Percentiles rank a stretch among this genome's conserved stretches.
phyloP scores from a whole-genome alignment of 2,113 vertebrate species.

The Vanacampus margaritifer region DNA sequence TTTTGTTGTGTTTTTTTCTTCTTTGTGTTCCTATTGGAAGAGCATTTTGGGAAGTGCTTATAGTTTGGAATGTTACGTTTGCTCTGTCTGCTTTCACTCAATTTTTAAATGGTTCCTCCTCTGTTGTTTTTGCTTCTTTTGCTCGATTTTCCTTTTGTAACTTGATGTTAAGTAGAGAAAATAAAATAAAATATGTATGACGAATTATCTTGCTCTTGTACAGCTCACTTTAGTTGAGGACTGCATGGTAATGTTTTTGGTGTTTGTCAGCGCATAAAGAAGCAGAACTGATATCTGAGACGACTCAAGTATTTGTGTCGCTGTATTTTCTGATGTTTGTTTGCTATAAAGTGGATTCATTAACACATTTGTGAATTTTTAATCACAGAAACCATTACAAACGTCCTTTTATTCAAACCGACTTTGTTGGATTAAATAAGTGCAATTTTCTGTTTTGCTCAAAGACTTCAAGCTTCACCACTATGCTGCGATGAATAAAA shows the following conservation, averaged over 20 bases:
- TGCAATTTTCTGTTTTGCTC: no score
- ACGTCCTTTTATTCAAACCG: no score
- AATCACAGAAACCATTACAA: background rate
- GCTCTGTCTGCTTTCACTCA: background rate
- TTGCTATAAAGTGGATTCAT: background rate
- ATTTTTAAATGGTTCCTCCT: background rate
- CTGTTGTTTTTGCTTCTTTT: conserved; percentile 30
- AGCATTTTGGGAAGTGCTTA: background rate
- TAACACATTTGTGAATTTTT: background rate
- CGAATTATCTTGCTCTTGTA: background rate
- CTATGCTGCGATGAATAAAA: no score
- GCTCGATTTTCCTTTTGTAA: conserved; percentile 38
- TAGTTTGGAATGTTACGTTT: background rate
- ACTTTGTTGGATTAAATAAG: no score
- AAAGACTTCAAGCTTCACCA: no score
- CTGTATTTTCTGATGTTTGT: background rate
- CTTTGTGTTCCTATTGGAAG: background rate
- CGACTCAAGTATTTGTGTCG: background rate
- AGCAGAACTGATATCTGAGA: conserved; percentile 28
- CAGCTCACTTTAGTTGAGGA: background rate
- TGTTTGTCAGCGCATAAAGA: conserved; percentile 10
- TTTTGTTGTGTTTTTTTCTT: background rate
- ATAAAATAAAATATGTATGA: conserved; percentile 3
- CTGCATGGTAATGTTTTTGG: conserved; percentile 1
- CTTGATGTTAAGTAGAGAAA: conserved; percentile 29